Conservation (phyloP, 2,888 invertebrate genomes). For the Sabatieria punctata region DNA sequence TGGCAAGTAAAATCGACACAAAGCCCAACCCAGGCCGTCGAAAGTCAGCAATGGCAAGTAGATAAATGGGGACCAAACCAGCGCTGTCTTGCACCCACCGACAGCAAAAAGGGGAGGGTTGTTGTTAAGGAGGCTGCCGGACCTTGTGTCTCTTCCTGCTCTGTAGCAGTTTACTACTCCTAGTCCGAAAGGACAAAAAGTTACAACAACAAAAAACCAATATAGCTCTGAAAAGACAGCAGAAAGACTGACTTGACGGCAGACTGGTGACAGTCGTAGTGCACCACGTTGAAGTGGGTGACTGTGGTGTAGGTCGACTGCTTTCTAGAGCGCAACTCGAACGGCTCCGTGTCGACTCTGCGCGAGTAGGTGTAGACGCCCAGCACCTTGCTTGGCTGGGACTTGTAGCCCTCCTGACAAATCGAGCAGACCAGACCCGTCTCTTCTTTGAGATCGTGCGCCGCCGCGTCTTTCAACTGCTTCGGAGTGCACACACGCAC, state of each 20-base stretch:
- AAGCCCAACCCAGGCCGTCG: no score
- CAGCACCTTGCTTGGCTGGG: conserved; percentile 48
- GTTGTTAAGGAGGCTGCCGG: no score
- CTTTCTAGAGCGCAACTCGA: conserved; percentile 69
- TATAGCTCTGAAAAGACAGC: no score
- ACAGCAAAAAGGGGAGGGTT: no score
- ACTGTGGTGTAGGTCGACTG: conserved; percentile 68
- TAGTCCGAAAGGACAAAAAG: no score
- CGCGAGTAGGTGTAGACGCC: conserved; percentile 94
- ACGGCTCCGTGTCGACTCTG: conserved; percentile 78
- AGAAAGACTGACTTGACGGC: conserved; percentile 62
- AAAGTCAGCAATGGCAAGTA: no score
- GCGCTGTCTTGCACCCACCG: no score
- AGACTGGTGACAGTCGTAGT: conserved; percentile 92
- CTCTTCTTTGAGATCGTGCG: conserved; percentile 51
- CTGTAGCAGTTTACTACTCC: no score
- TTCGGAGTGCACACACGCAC: conserved; percentile 75
- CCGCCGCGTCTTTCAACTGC: conserved; percentile 55
- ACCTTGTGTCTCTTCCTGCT: no score
- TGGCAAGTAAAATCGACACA: no score
- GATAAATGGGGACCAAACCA: no score
- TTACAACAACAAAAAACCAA: no score
- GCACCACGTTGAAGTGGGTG: conserved; percentile 93
- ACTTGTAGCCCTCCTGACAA: conserved; percentile 90
- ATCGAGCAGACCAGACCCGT: conserved; percentile 89